A percentile compares a stretch with the other conserved stretches of the same genome.
phyloP scores from a whole-genome alignment of 2,888 invertebrate genomes.

The Morpho deidamia region DNA sequence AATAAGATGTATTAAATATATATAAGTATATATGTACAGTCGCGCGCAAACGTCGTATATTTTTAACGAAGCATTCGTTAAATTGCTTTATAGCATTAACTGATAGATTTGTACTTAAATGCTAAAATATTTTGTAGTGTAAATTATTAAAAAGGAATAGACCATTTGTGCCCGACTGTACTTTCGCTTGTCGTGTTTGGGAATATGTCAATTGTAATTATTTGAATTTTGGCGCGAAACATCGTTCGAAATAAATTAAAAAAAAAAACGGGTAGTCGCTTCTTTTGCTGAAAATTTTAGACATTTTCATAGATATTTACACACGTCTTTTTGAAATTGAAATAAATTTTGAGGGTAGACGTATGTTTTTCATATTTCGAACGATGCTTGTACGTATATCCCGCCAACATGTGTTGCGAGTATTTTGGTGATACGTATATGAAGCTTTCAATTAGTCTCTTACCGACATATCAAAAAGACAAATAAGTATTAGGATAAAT shows the following conservation, averaged over 20 bases:
- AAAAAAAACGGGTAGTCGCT: background rate
- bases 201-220: conserved; percentile 44
- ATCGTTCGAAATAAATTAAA: conserved; percentile 20
- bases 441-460: conserved; percentile 43
- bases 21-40: conserved; percentile 44
- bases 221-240: conserved; percentile 12
- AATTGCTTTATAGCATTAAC: conserved; percentile 51
- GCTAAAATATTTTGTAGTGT: conserved; percentile 24
- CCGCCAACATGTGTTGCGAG: conserved; percentile 21
- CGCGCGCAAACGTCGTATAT: conserved; percentile 51
- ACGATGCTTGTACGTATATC: background rate
- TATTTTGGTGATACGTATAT: conserved; percentile 19
- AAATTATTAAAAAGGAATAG: conserved; percentile 25
- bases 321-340: background rate
- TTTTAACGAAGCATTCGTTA: conserved; percentile 41
- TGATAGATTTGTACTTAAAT: conserved; percentile 35
- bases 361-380: conserved; percentile 9
- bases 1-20: conserved; percentile 30
- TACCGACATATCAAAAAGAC: conserved; percentile 68
- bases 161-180: conserved; percentile 50
- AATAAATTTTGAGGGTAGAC: conserved; percentile 2
- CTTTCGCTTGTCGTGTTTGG: conserved; percentile 29
- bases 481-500: conserved; percentile 44
- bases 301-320: conserved; percentile 6
- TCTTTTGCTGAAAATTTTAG: conserved; percentile 5